These are phyloP conservation scores for Grantiella picta DNA, from an alignment of 2,113 vertebrate species.

Conservation along the genomic window DNA sequence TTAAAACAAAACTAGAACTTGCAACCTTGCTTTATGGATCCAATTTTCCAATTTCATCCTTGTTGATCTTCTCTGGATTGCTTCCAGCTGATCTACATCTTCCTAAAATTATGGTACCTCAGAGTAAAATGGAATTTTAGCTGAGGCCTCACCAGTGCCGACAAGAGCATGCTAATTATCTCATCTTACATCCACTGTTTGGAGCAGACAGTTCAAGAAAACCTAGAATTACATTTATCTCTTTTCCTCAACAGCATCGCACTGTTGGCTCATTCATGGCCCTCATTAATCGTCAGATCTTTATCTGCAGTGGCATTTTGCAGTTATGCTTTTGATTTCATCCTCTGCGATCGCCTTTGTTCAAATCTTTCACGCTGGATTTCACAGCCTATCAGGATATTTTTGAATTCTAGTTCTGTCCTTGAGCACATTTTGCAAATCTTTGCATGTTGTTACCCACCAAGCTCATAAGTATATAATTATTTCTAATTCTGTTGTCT, in stretches of 20 bases:
- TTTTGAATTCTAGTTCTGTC: background rate
- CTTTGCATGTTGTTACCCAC: background rate
- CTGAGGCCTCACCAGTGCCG: background rate
- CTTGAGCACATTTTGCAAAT: background rate
- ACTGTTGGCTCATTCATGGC: background rate
- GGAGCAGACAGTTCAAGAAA: background rate
- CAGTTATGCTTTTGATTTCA: background rate
- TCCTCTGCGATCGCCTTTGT: rapidly evolving
- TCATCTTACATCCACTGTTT: background rate
- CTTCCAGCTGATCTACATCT: background rate
- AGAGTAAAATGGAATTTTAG: background rate
- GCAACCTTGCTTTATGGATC: background rate
- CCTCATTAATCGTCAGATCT: background rate
- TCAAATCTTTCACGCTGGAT: background rate
- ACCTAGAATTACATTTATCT: background rate
- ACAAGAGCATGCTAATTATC: background rate
- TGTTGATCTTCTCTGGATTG: background rate
- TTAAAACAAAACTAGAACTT: background rate
- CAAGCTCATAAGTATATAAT: background rate
- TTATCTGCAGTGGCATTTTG: background rate
- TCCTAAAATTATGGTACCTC: background rate
- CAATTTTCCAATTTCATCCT: background rate
- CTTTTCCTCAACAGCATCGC: background rate
- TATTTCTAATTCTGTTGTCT: background rate
- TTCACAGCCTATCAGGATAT: background rate